phyloP scores from a whole-genome alignment of 2,113 vertebrate species.

The Cyprinus carpio region DNA sequence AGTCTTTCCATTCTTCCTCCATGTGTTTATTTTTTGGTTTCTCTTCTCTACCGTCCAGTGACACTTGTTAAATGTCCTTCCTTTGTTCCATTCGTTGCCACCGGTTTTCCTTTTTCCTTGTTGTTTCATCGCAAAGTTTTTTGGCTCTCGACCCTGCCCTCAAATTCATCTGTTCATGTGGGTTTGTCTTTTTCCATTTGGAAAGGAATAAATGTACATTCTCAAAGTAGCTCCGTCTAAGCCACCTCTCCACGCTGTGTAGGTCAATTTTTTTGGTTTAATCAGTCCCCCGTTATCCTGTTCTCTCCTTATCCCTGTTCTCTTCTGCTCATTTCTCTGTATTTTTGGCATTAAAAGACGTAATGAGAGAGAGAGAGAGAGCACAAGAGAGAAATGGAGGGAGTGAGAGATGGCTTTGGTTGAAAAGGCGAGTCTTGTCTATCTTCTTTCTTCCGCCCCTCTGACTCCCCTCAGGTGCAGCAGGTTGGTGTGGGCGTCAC shows the following conservation, averaged over 20 bases:
- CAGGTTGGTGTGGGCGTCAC: slow-evolving; percentile 65
- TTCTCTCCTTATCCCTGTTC: slow-evolving; percentile 70
- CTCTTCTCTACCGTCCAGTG: slow-evolving; percentile 56
- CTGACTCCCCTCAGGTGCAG: slow-evolving; percentile 61
- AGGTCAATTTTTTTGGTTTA: slow-evolving; percentile 74
- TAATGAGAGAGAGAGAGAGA: slow-evolving; percentile 61
- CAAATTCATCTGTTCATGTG: slow-evolving; percentile 41
- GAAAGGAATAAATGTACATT: slow-evolving; percentile 53
- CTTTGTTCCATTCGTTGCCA: slow-evolving; percentile 61
- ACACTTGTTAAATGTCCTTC: slow-evolving; percentile 61
- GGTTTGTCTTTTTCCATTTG: slow-evolving; percentile 42
- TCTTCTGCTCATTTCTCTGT: slow-evolving; percentile 62
- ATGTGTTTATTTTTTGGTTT: slow-evolving; percentile 61
- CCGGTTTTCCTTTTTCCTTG: slow-evolving; percentile 44
- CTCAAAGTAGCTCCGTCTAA: slow-evolving; percentile 55
- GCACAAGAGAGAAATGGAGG: slow-evolving; percentile 62
- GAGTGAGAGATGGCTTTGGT: slow-evolving; percentile 80
- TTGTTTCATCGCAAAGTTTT: slow-evolving; percentile 53
- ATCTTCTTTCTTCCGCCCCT: slow-evolving; percentile 49
- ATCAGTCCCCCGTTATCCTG: slow-evolving; percentile 65
- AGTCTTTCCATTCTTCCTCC: slow-evolving; percentile 60
- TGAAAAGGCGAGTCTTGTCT: slow-evolving; percentile 75
- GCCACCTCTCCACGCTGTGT: slow-evolving; percentile 63
- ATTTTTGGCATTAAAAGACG: slow-evolving; percentile 78
- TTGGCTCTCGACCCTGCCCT: slow-evolving; percentile 68